Evolutionary conservation across 2,888 invertebrate genomes (phyloP).

Genomic region (Habroteleia sp.): DNA sequence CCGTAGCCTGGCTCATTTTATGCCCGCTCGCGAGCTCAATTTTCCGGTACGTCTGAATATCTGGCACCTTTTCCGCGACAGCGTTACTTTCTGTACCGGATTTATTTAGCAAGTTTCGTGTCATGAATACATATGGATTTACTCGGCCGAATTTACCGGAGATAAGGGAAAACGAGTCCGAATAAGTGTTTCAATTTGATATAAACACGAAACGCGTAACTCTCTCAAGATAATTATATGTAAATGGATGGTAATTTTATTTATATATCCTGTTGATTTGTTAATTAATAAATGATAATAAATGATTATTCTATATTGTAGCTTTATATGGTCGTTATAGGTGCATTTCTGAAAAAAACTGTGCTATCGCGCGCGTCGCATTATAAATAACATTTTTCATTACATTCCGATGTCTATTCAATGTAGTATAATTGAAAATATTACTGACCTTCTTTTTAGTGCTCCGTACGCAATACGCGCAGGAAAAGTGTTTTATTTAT

Average conservation of each 20-base stretch:
- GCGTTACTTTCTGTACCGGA: slow-evolving; percentile 53
- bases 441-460: slow-evolving; percentile 55
- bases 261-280: slow-evolving; percentile 30
- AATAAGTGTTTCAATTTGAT: slow-evolving; percentile 22
- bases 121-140: slow-evolving; percentile 73
- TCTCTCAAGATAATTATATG: slow-evolving; percentile 14
- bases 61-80: slow-evolving; percentile 64
- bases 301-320: slow-evolving; percentile 34
- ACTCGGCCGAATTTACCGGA: slow-evolving; percentile 8
- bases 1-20: slow-evolving; percentile 42
- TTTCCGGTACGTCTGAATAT: slow-evolving; percentile 67
- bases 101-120: slow-evolving; percentile 66
- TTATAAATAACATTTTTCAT: slow-evolving; percentile 52
- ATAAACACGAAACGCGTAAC: slow-evolving; percentile 5
- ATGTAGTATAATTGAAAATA: slow-evolving; percentile 45
- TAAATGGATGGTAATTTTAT: slow-evolving; percentile 40
- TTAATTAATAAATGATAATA: slow-evolving; percentile 36
- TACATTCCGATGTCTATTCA: slow-evolving; percentile 48
- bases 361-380: slow-evolving; percentile 45
- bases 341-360: slow-evolving; percentile 9
- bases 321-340: slow-evolving; percentile 33
- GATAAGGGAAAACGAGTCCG: slow-evolving; percentile 17
- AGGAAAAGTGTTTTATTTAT: slow-evolving; percentile 50
- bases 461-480: neutral
- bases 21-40: slow-evolving; percentile 65